Conservation (phyloP, 2,888 invertebrate genomes). For the Conistra vaccinii region DNA sequence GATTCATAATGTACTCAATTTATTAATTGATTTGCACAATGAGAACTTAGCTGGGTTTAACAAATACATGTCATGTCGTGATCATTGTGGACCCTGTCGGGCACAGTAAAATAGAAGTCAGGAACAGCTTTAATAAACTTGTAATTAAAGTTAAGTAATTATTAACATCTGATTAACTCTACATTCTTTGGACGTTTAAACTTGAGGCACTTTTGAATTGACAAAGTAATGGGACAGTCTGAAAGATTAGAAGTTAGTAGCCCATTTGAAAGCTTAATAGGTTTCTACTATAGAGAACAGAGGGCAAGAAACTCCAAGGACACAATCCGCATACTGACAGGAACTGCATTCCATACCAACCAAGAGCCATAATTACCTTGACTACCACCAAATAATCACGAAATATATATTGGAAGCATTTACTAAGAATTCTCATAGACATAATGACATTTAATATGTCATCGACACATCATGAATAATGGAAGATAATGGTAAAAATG, state of each 20-base stretch:
- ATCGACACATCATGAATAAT: constrained; percentile 81
- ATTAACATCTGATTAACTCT: no score
- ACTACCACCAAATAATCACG: constrained; percentile 20
- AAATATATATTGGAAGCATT: constrained; percentile 66
- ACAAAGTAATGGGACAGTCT: neutral
- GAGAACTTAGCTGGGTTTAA: no score
- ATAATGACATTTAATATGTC: constrained; percentile 82
- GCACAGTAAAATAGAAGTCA: no score
- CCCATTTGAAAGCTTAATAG: neutral
- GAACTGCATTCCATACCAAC: neutral
- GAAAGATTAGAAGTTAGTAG: no score
- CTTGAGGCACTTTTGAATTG: neutral
- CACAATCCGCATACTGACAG: neutral
- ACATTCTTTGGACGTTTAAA: no score
- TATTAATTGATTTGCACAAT: no score
- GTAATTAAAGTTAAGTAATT: no score
- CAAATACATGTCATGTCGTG: no score
- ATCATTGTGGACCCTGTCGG: no score
- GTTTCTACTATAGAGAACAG: neutral
- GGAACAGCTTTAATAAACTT: no score
- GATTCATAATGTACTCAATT: neutral
- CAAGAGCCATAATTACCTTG: neutral
- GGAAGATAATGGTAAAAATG: constrained; percentile 71
- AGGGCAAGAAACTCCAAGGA: neutral
- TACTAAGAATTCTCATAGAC: constrained; percentile 75